phyloP scores from a whole-genome alignment of 2,888 invertebrate genomes.

The Aelia acuminata region DNA sequence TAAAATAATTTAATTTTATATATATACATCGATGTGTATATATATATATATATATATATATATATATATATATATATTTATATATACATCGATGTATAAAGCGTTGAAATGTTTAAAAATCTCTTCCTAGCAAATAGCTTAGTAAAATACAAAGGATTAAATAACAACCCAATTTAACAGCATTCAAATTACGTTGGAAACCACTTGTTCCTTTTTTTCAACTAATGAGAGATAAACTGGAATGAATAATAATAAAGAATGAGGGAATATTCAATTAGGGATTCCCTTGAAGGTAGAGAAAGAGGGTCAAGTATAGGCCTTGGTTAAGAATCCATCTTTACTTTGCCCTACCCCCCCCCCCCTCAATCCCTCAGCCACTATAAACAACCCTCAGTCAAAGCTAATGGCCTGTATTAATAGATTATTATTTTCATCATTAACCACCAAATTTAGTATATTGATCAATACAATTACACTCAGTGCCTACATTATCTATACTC shows the following conservation, averaged over 20 bases:
- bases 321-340: conserved; percentile 22
- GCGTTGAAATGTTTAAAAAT: background rate
- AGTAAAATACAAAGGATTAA: background rate
- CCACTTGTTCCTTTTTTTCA: background rate
- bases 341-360: background rate
- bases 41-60: too few species aligned
- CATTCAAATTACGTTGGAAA: background rate
- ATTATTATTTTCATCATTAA: background rate
- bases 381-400: background rate
- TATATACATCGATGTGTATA: too few species aligned
- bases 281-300: background rate
- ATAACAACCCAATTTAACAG: background rate
- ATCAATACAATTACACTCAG: background rate
- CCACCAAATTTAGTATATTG: background rate
- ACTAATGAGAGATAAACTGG: conserved; percentile 4
- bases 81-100: too few species aligned
- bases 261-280: conserved; percentile 1
- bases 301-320: conserved; percentile 6
- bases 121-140: background rate
- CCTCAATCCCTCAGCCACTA: background rate
- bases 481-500: background rate
- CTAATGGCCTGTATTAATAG: background rate
- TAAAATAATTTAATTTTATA: too few species aligned
- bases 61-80: too few species aligned
- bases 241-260: background rate